Conservation (phyloP, 1,140 invertebrate species). For the Orchestia grillus region DNA sequence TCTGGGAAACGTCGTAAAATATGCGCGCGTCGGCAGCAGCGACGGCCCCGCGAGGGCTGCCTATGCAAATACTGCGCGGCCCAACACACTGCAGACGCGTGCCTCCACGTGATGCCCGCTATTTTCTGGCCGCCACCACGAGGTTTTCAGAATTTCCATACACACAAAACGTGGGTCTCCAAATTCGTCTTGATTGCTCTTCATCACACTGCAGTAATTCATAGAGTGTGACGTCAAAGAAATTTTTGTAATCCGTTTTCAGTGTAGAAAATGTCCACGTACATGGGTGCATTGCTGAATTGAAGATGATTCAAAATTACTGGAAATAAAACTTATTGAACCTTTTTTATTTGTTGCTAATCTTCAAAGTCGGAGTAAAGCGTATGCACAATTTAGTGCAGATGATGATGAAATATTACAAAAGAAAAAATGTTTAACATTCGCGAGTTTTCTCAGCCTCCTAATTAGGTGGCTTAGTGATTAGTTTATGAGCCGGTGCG, state of each 20-base stretch:
- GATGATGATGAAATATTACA: background rate
- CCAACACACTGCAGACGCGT: background rate
- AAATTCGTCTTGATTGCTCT: background rate
- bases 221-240: background rate
- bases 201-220: background rate
- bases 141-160: background rate
- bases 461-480: background rate
- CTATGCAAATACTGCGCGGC: background rate
- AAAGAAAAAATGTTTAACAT: too few species aligned
- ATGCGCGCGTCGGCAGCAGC: background rate
- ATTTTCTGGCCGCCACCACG: background rate
- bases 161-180: background rate
- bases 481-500: background rate
- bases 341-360: background rate
- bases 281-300: background rate
- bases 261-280: background rate
- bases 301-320: background rate
- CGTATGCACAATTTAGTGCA: background rate
- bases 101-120: background rate
- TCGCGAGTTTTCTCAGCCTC: too few species aligned
- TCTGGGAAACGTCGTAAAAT: background rate
- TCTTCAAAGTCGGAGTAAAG: background rate
- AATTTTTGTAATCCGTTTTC: background rate
- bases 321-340: background rate
- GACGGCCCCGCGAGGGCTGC: background rate